Conservation (phyloP, 1,140 invertebrate species). For the Aradophagus sp. region DNA sequence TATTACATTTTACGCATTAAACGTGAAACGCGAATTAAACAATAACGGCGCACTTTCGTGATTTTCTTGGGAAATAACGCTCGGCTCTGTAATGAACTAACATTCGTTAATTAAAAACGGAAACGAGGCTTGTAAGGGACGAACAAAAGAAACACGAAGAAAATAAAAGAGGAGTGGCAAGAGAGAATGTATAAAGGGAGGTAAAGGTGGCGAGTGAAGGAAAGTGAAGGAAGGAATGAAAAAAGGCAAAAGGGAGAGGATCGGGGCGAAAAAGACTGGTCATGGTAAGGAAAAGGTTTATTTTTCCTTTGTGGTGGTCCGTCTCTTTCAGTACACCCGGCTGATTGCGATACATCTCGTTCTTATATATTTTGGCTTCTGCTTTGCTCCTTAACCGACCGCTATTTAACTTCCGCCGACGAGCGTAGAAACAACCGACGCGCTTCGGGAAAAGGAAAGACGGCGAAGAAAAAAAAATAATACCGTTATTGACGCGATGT, state of each 20-base stretch:
- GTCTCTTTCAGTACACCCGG: constrained; percentile 30
- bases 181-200: neutral
- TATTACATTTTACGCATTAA: constrained; percentile 46
- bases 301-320: constrained; percentile 30
- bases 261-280: too few species aligned
- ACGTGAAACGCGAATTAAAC: constrained; percentile 28
- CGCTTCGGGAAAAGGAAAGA: too few species aligned
- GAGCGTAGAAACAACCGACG: too few species aligned
- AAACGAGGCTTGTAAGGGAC: constrained; percentile 15
- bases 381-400: constrained; percentile 20
- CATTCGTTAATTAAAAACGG: constrained; percentile 53
- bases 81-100: constrained; percentile 29
- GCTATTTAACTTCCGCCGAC: constrained; percentile 18
- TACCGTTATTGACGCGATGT: constrained; percentile 39
- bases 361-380: constrained; percentile 24
- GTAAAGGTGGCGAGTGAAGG: constrained; percentile 5
- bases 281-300: constrained; percentile 39
- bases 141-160: too few species aligned
- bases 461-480: too few species aligned
- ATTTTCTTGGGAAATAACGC: constrained; percentile 36
- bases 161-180: neutral
- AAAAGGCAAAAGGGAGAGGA: too few species aligned
- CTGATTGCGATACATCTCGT: too few species aligned
- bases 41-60: constrained; percentile 20
- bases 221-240: too few species aligned